These are phyloP conservation scores for Cyprinodon diabolis DNA, from an alignment of 2,797 vertebrate genomes.

Conservation along the genomic window DNA sequence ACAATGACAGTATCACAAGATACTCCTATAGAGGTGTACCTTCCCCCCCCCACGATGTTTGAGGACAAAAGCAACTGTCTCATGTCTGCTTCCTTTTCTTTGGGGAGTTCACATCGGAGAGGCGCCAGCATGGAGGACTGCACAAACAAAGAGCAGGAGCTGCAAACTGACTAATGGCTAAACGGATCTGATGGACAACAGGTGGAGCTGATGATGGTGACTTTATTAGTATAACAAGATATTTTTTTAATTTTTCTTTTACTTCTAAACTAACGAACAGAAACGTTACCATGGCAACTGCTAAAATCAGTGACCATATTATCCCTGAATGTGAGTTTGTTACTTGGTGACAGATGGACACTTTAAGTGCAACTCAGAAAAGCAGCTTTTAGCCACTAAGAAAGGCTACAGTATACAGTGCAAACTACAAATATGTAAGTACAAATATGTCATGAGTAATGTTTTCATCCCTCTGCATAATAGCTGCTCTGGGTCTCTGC, in stretches of 20 bases:
- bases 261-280: neutral
- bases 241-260: neutral
- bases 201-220: neutral
- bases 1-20: too few species aligned
- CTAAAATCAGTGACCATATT: neutral
- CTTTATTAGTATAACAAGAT: neutral
- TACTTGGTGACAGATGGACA: neutral
- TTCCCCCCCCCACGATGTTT: too few species aligned
- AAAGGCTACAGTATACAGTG: neutral
- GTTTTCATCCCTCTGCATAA: neutral
- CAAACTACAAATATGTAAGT: neutral
- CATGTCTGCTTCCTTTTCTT: too few species aligned
- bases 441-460: neutral
- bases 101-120: too few species aligned
- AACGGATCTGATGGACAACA: neutral
- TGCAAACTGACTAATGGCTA: too few species aligned
- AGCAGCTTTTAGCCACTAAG: neutral
- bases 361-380: neutral
- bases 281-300: neutral
- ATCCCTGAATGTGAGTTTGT: slow-evolving; percentile 1
- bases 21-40: too few species aligned
- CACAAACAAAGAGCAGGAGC: too few species aligned
- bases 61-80: too few species aligned
- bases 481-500: neutral
- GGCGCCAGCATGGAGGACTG: too few species aligned